Evolutionary conservation across 2,888 invertebrate species (phyloP), one percentile per base, ranked within the genome.

Genomic region (Trichogramma evanescens): DNA sequence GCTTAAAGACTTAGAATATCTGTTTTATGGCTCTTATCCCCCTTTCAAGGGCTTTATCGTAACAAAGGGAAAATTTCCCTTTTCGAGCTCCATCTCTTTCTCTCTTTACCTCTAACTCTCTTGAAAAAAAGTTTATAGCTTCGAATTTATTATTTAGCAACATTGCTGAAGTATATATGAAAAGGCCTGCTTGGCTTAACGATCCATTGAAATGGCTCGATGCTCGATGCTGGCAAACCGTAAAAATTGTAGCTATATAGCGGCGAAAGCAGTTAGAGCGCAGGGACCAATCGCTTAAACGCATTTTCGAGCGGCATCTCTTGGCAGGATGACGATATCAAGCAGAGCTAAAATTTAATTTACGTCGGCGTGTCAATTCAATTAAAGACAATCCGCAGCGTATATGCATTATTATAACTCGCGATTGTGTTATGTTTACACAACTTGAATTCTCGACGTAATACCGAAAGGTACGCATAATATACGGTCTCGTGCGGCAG

Each of bases 351-450:
- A 26, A 26, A 58, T 58, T 66, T 70, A 71, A 73, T 73, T 75
- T 71, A 74, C 70, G 67, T 62, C 65, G 65, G 63, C 66, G 66
- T 68, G 70, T 63, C 68, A 69, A 67, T 71, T 74, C 70, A 72
- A 73, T 74, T 71, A 70, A 73, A 71, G 62, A 66, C 61, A 26
- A 26, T 26, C 26, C 26, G 26, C 26, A 26, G 26, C 26, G 26
- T 26, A 26, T 26, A 26, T 26, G 26, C 2, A 26, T 26, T 26
- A 26, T 26, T 26, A 26, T 26, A 26, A 26, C 26, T 26, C 26
- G 26, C 26, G 26, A 26, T 26, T 26, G 26, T 26, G 26, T 26
- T 26, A 26, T 26, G 26, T 26, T 26, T 26, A 26, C 26, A 26
- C 26, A 26, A 26, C 26, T 26, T 2, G 26, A 26, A 26, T 26